phyloP scores from a whole-genome alignment of 2,888 invertebrate genomes.

The Lasioglossum calceatum region DNA sequence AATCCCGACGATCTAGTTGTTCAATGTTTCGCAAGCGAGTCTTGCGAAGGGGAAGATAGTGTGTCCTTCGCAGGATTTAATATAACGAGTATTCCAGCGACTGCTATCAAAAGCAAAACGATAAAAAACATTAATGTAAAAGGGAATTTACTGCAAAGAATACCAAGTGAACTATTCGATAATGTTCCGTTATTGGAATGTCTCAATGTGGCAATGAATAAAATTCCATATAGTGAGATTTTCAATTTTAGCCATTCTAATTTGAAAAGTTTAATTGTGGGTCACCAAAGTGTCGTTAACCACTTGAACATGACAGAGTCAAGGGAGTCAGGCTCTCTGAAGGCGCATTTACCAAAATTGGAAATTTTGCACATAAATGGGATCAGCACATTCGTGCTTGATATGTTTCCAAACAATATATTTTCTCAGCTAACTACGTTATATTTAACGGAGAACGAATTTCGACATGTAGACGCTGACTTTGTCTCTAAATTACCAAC shows the following conservation, averaged over 20 bases:
- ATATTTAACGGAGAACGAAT: neutral
- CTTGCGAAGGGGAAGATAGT: neutral
- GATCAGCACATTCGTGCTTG: neutral
- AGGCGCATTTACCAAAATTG: neutral
- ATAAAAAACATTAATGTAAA: neutral
- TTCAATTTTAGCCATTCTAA: neutral
- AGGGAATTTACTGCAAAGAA: accelerated
- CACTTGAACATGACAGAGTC: accelerated
- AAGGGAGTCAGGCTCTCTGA: neutral
- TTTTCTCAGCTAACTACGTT: neutral
- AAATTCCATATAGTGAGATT: neutral
- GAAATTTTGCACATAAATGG: neutral
- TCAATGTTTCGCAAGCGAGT: neutral
- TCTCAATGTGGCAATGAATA: neutral
- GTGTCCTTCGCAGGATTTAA: accelerated
- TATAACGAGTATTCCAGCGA: neutral
- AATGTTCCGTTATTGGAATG: neutral
- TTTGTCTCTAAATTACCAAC: neutral
- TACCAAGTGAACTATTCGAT: neutral
- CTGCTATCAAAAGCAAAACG: neutral
- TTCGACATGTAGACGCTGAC: accelerated
- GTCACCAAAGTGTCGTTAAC: neutral
- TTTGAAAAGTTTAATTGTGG: neutral
- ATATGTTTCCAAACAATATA: neutral
- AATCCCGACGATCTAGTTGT: accelerated